Evolutionary conservation across 1,140 invertebrate genomes (phyloP), one percentile per base, ranked within the genome.

Genomic region (Euwallacea fornicatus): DNA sequence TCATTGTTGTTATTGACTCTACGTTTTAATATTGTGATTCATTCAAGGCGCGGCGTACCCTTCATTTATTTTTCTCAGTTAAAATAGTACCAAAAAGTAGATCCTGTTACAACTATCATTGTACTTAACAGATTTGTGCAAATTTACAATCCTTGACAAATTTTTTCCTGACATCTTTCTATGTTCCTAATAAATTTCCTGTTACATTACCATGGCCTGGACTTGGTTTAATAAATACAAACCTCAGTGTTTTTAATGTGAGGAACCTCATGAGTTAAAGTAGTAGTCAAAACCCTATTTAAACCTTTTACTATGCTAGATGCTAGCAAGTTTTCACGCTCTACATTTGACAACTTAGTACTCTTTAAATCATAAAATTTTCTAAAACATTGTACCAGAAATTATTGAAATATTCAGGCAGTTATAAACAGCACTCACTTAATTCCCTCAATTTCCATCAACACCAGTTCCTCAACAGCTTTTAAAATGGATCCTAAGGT

Each of bases 181-280:
- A 33, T 33, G 1, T 33, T 33, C 21, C 21, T n/a, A n/a, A n/a
- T n/a, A 33, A 33, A 33, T 2, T 33, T 33, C 21, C 21, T 4
- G 1, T 33, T 33, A 33, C 21, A 33, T 33, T 33, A 33, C 21
- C 4, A 33, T 33, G 21, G 21, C 21, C 21, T 33, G 21, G 21
- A 33, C 21, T 4, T 4, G 4, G 21, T 4, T 33, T 33, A 2
- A 33, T 33, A 33, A 33, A 4, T 33, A 33, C 21, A 33, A 50
- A 88, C 83, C 81, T 91, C 86, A n/a, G 84, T 72, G 56, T 88
- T 85, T 7, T 86, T 77, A 68, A 93, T 82, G 83, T 93, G 89
- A 7, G 83, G 76, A 72, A 83, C 82, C 70, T 84, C 85, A 66
- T 81, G 77, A 60, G 81, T 81, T 11, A 93, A 80, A 74, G 85